phyloP scores from a whole-genome alignment of 2,113 vertebrate species.

The Oreotrochilus melanogaster region DNA sequence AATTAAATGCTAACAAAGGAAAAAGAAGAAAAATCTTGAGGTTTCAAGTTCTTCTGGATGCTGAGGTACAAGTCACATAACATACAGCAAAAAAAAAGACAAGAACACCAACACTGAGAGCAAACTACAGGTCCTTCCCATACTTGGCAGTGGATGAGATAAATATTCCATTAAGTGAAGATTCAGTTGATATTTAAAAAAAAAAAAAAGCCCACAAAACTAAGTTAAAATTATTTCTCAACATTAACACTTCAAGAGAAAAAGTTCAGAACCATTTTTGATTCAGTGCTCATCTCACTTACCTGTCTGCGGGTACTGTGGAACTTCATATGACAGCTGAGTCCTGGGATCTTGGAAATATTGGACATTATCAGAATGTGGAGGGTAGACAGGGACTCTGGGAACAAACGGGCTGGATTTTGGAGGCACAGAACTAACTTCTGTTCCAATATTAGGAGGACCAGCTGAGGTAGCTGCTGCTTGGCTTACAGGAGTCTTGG shows the following conservation, averaged over 20 bases:
- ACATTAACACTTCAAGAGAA: not conserved
- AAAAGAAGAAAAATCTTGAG: not conserved
- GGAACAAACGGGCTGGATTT: slow-evolving; percentile 86
- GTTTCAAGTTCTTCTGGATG: not conserved
- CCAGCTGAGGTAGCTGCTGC: slow-evolving; percentile 84
- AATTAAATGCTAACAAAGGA: not conserved
- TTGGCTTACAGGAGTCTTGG: slow-evolving; percentile 88
- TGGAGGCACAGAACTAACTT: slow-evolving; percentile 80
- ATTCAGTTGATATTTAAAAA: not conserved
- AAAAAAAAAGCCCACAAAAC: not conserved
- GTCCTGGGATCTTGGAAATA: slow-evolving; percentile 90
- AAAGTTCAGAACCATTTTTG: not conserved
- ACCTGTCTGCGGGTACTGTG: slow-evolving; percentile 88
- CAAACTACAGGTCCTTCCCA: not conserved
- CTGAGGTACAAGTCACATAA: not conserved
- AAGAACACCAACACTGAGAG: not conserved
- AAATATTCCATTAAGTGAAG: not conserved
- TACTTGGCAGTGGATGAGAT: not conserved
- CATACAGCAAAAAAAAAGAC: not conserved
- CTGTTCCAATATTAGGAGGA: slow-evolving; percentile 79
- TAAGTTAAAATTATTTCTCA: not conserved
- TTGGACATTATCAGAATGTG: slow-evolving; percentile 85
- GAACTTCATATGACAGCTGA: slow-evolving; percentile 84
- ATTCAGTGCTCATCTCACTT: slow-evolving; percentile 55
- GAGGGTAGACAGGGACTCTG: slow-evolving; percentile 85